Percentiles rank a stretch among this genome's conserved stretches.
Conservation (phyloP, 2,113 vertebrate genomes). For the Laterallus jamaicensis region DNA sequence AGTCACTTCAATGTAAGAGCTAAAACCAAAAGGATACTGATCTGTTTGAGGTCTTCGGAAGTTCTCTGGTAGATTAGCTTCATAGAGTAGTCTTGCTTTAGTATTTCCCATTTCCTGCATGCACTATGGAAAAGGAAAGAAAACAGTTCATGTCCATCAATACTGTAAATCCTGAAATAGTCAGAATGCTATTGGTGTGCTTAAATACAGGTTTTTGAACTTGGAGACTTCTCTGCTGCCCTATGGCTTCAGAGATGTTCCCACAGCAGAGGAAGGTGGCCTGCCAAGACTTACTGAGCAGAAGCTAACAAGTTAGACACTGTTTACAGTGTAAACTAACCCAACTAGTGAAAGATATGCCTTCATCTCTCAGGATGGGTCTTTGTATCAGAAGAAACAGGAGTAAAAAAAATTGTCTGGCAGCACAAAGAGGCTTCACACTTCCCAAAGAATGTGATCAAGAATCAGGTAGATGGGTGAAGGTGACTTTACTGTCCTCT, state of each 20-base stretch:
- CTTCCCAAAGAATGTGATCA: not conserved
- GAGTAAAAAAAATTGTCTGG: not conserved
- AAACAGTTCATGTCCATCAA: not conserved
- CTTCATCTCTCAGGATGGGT: not conserved
- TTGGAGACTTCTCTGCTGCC: not conserved
- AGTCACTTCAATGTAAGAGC: not conserved
- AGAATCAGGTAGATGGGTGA: not conserved
- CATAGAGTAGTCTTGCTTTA: constrained; percentile 90
- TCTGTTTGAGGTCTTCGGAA: constrained; percentile 97
- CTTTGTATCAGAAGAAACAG: not conserved
- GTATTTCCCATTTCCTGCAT: constrained; percentile 98
- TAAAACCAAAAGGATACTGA: constrained; percentile 90
- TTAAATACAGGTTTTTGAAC: not conserved
- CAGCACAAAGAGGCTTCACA: not conserved
- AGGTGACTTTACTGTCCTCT: not conserved
- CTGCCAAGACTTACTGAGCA: not conserved
- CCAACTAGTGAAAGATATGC: not conserved
- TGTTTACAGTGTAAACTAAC: not conserved
- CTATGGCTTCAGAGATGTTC: fast-evolving
- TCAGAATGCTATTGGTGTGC: not conserved
- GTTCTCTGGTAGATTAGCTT: constrained; percentile 94
- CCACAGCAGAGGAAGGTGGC: not conserved
- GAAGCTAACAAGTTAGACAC: not conserved
- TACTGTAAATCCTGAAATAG: not conserved
- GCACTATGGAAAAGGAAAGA: constrained; percentile 77